Conservation (phyloP, 2,797 vertebrate genomes). For the Hapalemur alaotrensis region DNA sequence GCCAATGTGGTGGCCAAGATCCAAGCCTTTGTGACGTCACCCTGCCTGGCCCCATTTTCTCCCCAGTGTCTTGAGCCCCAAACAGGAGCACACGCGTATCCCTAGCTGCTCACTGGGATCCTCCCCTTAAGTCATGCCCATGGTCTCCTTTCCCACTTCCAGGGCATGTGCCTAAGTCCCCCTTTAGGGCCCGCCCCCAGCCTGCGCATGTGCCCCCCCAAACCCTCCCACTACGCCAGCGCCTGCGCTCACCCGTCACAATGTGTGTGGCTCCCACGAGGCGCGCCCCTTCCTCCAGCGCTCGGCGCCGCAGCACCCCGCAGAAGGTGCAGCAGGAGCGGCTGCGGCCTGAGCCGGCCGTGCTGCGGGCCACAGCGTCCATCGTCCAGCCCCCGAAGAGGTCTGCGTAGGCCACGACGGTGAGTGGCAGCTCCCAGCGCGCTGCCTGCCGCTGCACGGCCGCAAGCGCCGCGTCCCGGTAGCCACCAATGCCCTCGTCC, state of each 20-base stretch:
- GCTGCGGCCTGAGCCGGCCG: conserved; percentile 89
- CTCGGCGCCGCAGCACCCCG: conserved; percentile 92
- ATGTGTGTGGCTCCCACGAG: conserved; percentile 92
- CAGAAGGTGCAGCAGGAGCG: conserved; percentile 95
- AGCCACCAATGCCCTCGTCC: conserved; percentile 93
- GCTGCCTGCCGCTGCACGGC: conserved; percentile 90
- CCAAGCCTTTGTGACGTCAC: neutral
- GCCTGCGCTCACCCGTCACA: conserved; percentile 86
- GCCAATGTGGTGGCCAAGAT: neutral
- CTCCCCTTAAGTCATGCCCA: fast-evolving
- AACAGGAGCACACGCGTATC: fast-evolving
- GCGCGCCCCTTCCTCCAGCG: conserved; percentile 90
- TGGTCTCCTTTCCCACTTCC: fast-evolving
- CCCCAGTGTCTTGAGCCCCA: too few relatives aligned
- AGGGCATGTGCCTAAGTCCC: fast-evolving
- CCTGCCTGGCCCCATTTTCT: fast-evolving
- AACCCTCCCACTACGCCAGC: fast-evolving
- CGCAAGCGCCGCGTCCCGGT: conserved; percentile 91
- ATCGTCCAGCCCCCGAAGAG: conserved; percentile 93
- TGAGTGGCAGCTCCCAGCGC: conserved; percentile 90
- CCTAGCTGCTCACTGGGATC: fast-evolving
- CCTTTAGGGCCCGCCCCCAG: fast-evolving
- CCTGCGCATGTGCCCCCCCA: neutral
- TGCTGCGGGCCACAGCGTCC: conserved; percentile 92
- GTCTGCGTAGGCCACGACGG: conserved; percentile 90